Evolutionary conservation across 2,888 invertebrate genomes (phyloP).

Genomic region (Diaperis boleti): DNA sequence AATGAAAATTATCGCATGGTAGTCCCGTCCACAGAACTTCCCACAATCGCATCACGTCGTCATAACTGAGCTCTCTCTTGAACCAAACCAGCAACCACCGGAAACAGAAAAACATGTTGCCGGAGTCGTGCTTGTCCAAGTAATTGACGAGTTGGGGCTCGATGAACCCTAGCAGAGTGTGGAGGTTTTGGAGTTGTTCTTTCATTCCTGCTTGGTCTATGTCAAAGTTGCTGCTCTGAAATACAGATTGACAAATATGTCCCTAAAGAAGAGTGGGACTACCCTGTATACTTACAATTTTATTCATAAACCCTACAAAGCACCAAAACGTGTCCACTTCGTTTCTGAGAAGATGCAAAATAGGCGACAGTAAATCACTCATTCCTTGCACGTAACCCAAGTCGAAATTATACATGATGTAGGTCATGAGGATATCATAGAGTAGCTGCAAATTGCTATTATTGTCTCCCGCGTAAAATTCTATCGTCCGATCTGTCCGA

Average conservation of each 20-base stretch:
- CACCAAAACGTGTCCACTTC: constrained; percentile 99
- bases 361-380: constrained; percentile 96
- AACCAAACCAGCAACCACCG: constrained; percentile 90
- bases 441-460: constrained; percentile 89
- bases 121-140: constrained; percentile 87
- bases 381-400: constrained; percentile 97
- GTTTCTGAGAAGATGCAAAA: constrained; percentile 87
- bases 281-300: constrained; percentile 91
- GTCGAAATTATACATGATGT: constrained; percentile 99
- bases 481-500: constrained; percentile 91
- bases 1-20: constrained; percentile 95
- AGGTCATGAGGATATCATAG: constrained; percentile 96
- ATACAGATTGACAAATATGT: constrained; percentile 19
- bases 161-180: constrained; percentile 83
- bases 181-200: constrained; percentile 87
- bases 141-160: constrained; percentile 90
- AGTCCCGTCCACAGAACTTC: constrained; percentile 96
- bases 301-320: constrained; percentile 97
- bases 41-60: constrained; percentile 92
- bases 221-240: constrained; percentile 82
- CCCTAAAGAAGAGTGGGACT: no score
- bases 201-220: constrained; percentile 98
- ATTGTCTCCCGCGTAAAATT: constrained; percentile 93
- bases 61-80: constrained; percentile 91
- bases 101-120: constrained; percentile 99